Evolutionary conservation across 2,797 vertebrate genomes (phyloP), one percentile per base, ranked within the genome.

Genomic region (Pitangus sulphuratus): DNA sequence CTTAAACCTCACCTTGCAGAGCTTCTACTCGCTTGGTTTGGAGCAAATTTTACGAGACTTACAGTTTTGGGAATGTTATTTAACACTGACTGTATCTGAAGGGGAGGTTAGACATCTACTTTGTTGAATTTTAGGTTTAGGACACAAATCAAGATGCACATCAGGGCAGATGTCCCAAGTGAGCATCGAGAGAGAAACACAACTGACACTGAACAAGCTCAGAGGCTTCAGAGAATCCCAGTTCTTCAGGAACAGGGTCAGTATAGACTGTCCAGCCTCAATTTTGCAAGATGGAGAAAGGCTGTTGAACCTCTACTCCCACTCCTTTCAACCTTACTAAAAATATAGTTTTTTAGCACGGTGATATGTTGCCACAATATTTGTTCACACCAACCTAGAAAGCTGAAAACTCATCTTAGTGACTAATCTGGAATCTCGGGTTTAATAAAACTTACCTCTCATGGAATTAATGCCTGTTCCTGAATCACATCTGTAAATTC

Each of bases 401-500:
- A 77, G 64, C 31, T 44, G 51, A 86, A 93, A 94, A 40, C 12
- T 69, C 47, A 69, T 74, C 25, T 69, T 60, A 10, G 17, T 37
- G 24, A 71, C 8, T 47, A 53, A 64, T 25, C 39, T n/a, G 21
- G 30, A 94, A 91, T 5, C 10, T 82, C 86, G 22, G 3, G 9
- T 70, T 91, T 50, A 70, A 66, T 50, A 68, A 79, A 91, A 35
- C 4, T 58, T 77, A n/a, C 6, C 31, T 70, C 14, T 90, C 30
- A 20, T 44, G 5, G 64, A 93, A 83, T 86, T 85, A 74, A 7
- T 50, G 21, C 11, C 26, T 84, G 19, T 57, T 42, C 14, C 20
- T 37, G 25, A 75, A 16, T 12, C 53, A 85, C 69, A 93, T 84
- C 57, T 93, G 72, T 86, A 88, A 94, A 86, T 78, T 84, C 69